Evolutionary conservation across 30 jellyfish, hydroid and myxozoan genomes (phyloP).

Genomic region (Turritopsis rubra): DNA sequence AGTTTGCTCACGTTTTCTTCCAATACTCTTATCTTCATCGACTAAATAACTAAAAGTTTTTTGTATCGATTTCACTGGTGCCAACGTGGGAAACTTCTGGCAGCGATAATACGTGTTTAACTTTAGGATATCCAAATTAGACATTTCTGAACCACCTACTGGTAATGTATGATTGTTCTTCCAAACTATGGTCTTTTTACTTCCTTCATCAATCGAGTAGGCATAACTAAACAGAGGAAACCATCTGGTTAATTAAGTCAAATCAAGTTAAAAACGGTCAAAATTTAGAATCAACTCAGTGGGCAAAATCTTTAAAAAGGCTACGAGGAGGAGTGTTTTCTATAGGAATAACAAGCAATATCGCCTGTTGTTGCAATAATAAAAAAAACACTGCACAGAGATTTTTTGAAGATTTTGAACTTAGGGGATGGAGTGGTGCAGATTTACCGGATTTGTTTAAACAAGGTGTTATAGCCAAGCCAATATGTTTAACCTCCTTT

Average conservation of each 20-base stretch:
- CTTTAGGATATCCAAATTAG: background rate
- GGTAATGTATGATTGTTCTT: background rate
- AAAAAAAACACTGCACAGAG: too few relatives aligned
- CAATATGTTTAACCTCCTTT: too few relatives aligned
- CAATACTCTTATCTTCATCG: background rate
- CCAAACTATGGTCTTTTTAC: background rate
- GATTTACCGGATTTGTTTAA: too few relatives aligned
- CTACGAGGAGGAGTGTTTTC: too few relatives aligned
- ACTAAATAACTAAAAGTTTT: too few relatives aligned
- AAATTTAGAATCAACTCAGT: too few relatives aligned
- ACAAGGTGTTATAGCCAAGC: too few relatives aligned
- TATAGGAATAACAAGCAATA: too few relatives aligned
- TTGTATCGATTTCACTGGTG: background rate
- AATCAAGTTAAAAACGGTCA: background rate
- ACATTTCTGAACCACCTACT: conserved; percentile 2
- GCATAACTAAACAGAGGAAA: background rate
- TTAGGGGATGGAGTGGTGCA: too few relatives aligned
- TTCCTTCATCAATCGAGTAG: background rate
- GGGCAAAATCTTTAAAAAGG: too few relatives aligned
- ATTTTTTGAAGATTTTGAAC: too few relatives aligned
- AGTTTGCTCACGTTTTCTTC: background rate
- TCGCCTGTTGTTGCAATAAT: too few relatives aligned
- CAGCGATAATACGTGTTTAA: conserved; percentile 5
- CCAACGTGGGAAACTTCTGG: background rate
- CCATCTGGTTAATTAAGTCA: background rate